Evolutionary conservation across 1,140 invertebrate species (phyloP), one percentile per base, ranked within the genome.

Genomic region (Magallana ariakensis): DNA sequence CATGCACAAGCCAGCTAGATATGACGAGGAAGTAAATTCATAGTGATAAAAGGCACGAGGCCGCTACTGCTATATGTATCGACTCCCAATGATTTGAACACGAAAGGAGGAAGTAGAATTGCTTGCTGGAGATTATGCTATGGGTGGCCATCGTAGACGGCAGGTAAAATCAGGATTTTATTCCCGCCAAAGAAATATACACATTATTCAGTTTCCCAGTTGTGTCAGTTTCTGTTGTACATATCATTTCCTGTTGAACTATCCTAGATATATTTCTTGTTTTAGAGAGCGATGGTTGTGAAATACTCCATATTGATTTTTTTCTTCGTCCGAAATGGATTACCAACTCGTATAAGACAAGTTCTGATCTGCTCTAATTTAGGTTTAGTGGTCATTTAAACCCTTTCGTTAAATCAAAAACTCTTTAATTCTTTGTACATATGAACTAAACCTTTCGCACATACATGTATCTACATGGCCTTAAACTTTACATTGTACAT

Each of bases 301-400:
- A 75, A 75, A 75, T 26, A 75, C 22, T 75, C 33, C 22, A 13
- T 75, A 75, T 75, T 33, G 66, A 75, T 75, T 75, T 75, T 75
- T 75, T 46, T 46, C 33, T 46, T 46, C 33, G 66, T 26, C 66
- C 13, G 22, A 26, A 26, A 75, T 75, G 66, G 66, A 75, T 75
- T 75, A 75, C 66, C 3, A 13, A 62, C 58, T 62, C 3, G 33
- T 46, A 2, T 46, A 46, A 46, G 15, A 33, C 66, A 26, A 26
- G 19, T 26, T 75, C 15, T 26, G 66, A 75, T 75, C 66, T 75
- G 66, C 26, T 11, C 13, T 13, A 10, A 19, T 11, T 26, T 26
- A 46, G 66, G 26, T 75, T 75, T 75, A 75, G 19, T 75, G 66
- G 66, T 75, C 66, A 75, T 75, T 75, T 75, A 75, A 75, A 75